Evolutionary conservation across 1,140 invertebrate species (phyloP), one percentile per base, ranked within the genome.

Genomic region (Temnothorax nylanderi): DNA sequence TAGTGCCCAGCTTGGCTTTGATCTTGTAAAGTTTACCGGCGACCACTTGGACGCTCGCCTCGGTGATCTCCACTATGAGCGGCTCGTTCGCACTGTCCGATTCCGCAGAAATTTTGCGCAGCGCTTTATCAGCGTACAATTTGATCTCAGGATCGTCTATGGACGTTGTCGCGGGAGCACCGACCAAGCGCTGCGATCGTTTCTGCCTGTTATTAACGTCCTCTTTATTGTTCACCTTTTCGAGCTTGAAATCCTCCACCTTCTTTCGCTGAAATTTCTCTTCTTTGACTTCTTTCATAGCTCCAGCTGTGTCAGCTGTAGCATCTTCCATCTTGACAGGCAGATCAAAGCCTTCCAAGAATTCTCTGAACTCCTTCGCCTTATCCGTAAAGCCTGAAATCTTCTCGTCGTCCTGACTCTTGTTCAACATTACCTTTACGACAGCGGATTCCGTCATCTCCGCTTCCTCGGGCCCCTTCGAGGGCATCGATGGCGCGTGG

Each of bases 11-110:
- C 74, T 94, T 92, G 21, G 95, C 94, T 41, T 92, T 93, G 37
- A 97, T 95, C 82, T 94, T 94, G 64, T 96, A 96, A 16, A 95
- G 85, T 21, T 92, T 85, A 16, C 95, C 96, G 34, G 94, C 75
- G 2, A 96, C 95, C 3, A 96, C 84, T 90, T 96, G 96, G 6
- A 80, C 77, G 0, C 88, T 93, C 3, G 95, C 95, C 0, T 93
- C 86, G 16, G 86, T 85, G 0, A 96, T 88, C 72, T 95, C 92
- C 0, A 93, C 89, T 21, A 95, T 76, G 18, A 94, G 89, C 2
- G 94, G 95, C 51, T 96, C 94, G 67, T 95, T 93, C 1, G 85
- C 34, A 5, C 92, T 92, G 58, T 93, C 84, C 3, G 92, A 94
- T 21, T 87, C 88, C 54, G 91, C 56, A 3, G 95, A 94, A 65